Evolutionary conservation across 1,140 invertebrate species (phyloP).

Genomic region (Arctopsyche grandis): DNA sequence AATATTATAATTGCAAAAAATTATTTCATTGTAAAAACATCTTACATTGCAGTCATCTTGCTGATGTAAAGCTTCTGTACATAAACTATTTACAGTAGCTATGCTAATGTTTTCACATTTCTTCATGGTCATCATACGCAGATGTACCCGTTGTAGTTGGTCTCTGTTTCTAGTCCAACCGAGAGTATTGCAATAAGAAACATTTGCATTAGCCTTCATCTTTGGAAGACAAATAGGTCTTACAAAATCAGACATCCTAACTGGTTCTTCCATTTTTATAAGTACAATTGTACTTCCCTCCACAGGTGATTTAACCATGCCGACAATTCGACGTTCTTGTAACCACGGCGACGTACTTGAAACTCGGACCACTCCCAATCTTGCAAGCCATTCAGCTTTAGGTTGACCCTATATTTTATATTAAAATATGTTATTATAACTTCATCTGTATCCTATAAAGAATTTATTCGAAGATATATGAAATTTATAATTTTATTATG

Average conservation of each 20-base stretch:
- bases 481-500: conserved; percentile 42
- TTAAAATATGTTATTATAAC: not conserved
- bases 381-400: conserved; percentile 84
- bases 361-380: conserved; percentile 80
- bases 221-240: conserved; percentile 81
- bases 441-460: not conserved
- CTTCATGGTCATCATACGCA: conserved; percentile 78
- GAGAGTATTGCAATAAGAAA: conserved; percentile 78
- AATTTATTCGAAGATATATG: not conserved
- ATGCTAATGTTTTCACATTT: conserved; percentile 86
- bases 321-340: conserved; percentile 83
- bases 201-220: conserved; percentile 52
- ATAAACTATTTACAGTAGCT: conserved; percentile 81
- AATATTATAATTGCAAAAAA: not conserved
- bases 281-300: conserved; percentile 87
- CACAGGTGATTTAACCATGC: conserved; percentile 89
- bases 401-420: conserved; percentile 72
- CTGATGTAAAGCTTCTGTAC: conserved; percentile 82
- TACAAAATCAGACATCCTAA: conserved; percentile 83
- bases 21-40: conserved; percentile 3
- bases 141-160: conserved; percentile 79
- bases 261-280: conserved; percentile 80
- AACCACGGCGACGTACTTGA: conserved; percentile 86
- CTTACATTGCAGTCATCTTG: conserved; percentile 84
- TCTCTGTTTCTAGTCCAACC: conserved; percentile 86